These are phyloP conservation scores for Semicossyphus pulcher DNA, from an alignment of 2,113 vertebrate genomes.

Conservation along the genomic window DNA sequence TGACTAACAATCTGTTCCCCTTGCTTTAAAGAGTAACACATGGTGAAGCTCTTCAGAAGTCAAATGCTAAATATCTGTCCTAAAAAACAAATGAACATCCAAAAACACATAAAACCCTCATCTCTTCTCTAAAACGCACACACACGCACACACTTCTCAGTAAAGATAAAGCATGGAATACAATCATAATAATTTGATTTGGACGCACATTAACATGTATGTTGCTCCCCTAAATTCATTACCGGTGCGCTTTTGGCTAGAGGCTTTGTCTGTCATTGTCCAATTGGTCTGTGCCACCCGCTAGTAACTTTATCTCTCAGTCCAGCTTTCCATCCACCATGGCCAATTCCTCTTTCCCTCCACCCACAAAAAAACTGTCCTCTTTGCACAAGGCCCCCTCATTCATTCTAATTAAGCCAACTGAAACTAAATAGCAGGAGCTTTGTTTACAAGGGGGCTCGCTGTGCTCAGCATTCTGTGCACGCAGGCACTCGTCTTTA, in stretches of 20 bases:
- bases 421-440: conserved; percentile 81
- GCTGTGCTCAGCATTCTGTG: conserved; percentile 74
- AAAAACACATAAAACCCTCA: conserved; percentile 7
- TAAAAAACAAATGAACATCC: conserved; percentile 21
- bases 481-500: conserved; percentile 75
- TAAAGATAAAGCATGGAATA: conserved; percentile 48
- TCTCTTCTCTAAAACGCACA: neutral
- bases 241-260: conserved; percentile 59
- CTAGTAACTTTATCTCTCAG: conserved; percentile 77
- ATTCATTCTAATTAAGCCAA: conserved; percentile 83
- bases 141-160: neutral
- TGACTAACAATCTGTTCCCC: conserved; percentile 25
- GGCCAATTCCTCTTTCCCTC: conserved; percentile 69
- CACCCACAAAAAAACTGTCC: conserved; percentile 67
- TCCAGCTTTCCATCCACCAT: conserved; percentile 76
- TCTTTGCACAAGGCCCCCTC: conserved; percentile 74
- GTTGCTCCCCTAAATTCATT: conserved; percentile 69
- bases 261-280: conserved; percentile 76
- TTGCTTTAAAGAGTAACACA: conserved; percentile 3
- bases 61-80: conserved; percentile 41
- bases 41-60: conserved; percentile 10
- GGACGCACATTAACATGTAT: conserved; percentile 70
- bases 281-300: conserved; percentile 69
- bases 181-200: conserved; percentile 71
- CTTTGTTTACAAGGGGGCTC: conserved; percentile 79